Percentiles rank a stretch among this genome's conserved stretches.
Conservation (phyloP, 2,888 invertebrate genomes). For the Esperia sulphurella region DNA sequence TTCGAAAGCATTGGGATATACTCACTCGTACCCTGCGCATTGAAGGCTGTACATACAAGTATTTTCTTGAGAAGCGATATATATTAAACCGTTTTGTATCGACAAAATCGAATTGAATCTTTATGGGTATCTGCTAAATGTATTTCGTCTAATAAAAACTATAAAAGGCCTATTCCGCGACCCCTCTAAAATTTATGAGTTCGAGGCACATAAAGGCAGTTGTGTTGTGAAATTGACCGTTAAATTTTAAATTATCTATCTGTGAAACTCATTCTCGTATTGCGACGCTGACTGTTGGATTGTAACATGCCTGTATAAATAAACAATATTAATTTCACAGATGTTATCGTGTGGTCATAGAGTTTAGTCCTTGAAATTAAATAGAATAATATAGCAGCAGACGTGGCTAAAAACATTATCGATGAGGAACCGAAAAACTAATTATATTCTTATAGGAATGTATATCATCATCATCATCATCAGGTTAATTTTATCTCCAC, state of each 20-base stretch:
- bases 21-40: no score
- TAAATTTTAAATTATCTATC: slow-evolving; percentile 2
- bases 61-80: neutral
- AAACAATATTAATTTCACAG: neutral
- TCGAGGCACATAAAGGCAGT: neutral
- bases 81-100: slow-evolving; percentile 1
- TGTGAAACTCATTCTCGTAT: neutral
- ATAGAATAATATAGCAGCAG: neutral
- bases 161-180: slow-evolving; percentile 32
- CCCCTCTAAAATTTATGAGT: slow-evolving; percentile 16
- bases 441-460: no score
- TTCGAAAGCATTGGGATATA: no score
- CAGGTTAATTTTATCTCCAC: no score
- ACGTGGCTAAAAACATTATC: no score
- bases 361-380: neutral
- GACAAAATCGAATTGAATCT: slow-evolving; percentile 17
- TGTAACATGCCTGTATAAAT: neutral
- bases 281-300: no score
- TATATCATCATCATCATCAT: no score
- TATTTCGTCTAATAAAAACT: slow-evolving; percentile 35
- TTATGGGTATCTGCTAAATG: slow-evolving; percentile 17
- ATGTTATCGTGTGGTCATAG: neutral
- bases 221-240: slow-evolving; percentile 2
- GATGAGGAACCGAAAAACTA: no score
- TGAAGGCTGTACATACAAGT: neutral